phyloP scores from a whole-genome alignment of 2,888 invertebrate species.

The Lochmaea capreae region DNA sequence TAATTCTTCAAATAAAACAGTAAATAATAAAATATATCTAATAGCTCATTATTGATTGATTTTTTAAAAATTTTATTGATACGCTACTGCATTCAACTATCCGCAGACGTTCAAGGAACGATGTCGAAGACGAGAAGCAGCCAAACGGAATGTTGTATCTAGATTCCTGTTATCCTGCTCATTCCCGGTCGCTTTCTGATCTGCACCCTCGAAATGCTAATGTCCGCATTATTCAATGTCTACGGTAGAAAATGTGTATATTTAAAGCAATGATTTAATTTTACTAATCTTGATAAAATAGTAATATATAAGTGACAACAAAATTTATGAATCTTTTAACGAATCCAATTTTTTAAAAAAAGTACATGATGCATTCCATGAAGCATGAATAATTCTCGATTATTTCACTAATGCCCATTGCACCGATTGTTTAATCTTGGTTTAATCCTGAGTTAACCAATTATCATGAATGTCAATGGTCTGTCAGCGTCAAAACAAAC shows the following conservation, averaged over 20 bases:
- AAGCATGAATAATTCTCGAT: too few species aligned
- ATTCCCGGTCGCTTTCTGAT: slow-evolving; percentile 4
- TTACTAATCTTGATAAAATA: background rate
- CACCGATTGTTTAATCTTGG: too few species aligned
- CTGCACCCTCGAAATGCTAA: slow-evolving; percentile 5
- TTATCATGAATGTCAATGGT: too few species aligned
- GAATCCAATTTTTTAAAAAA: too few species aligned
- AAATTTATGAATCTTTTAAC: too few species aligned
- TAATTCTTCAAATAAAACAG: too few species aligned
- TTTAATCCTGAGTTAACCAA: too few species aligned
- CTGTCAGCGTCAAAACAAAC: too few species aligned
- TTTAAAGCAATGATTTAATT: background rate
- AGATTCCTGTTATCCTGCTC: slow-evolving; percentile 16
- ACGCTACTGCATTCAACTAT: background rate
- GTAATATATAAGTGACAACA: background rate
- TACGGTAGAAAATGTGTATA: background rate
- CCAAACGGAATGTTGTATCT: slow-evolving; percentile 9
- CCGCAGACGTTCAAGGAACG: slow-evolving; percentile 9
- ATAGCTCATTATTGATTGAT: too few species aligned
- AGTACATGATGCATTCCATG: too few species aligned
- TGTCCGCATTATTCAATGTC: background rate
- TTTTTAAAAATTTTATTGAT: background rate
- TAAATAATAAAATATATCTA: background rate
- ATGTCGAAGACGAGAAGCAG: background rate
- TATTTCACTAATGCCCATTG: too few species aligned